Evolutionary conservation across 2,888 invertebrate species (phyloP).

Genomic region (Apoda limacodes): DNA sequence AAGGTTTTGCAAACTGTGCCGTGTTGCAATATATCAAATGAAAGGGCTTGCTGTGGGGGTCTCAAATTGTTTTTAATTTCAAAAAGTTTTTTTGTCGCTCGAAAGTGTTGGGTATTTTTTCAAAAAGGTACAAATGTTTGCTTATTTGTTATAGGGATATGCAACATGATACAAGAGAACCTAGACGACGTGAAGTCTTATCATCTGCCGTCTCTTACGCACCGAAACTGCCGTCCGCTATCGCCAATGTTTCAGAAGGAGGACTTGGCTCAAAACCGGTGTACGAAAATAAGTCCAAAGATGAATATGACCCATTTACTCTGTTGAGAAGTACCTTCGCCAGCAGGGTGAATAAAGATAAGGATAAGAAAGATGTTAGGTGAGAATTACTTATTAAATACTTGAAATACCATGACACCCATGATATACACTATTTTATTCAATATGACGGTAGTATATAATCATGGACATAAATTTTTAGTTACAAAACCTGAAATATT

Average conservation of each 20-base stretch:
- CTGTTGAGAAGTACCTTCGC: slow-evolving; percentile 51
- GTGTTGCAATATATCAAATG: too few relatives aligned
- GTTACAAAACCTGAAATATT: too few relatives aligned
- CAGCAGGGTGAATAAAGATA: slow-evolving; percentile 30
- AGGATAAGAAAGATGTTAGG: slow-evolving; percentile 12
- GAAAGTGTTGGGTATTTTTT: too few relatives aligned
- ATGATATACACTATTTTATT: too few relatives aligned
- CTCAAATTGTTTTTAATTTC: too few relatives aligned
- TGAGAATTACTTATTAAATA: too few relatives aligned
- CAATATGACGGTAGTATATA: too few relatives aligned
- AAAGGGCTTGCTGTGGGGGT: too few relatives aligned
- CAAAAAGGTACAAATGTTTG: too few relatives aligned
- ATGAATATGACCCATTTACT: slow-evolving; percentile 45
- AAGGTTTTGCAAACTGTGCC: too few relatives aligned
- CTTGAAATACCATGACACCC: too few relatives aligned
- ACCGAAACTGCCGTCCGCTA: slow-evolving; percentile 31
- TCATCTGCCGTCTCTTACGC: slow-evolving; percentile 29
- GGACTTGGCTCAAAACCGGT: slow-evolving; percentile 1
- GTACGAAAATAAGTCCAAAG: slow-evolving; percentile 2
- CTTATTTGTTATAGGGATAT: not conserved
- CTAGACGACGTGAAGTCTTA: slow-evolving; percentile 29
- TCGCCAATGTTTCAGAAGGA: slow-evolving; percentile 24
- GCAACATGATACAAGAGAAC: slow-evolving; percentile 10
- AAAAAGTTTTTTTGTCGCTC: not conserved
- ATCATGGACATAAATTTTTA: too few relatives aligned